These are phyloP conservation scores for Stenotaenia linearis DNA, from an alignment of 2,888 invertebrate species.

Conservation along the genomic window DNA sequence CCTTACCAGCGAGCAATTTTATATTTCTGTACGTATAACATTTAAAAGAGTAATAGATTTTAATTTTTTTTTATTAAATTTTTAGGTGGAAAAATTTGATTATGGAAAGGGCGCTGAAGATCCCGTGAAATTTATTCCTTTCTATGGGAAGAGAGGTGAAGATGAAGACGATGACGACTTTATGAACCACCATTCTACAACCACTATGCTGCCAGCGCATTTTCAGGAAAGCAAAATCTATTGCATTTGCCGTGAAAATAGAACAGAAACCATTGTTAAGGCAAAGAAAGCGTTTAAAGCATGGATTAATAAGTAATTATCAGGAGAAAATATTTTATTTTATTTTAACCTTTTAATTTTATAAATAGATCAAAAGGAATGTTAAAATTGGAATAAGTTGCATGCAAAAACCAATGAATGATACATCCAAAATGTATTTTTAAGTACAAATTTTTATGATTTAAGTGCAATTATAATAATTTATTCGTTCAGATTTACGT, in stretches of 20 bases:
- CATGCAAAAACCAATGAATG: neutral
- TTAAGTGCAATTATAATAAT: no score
- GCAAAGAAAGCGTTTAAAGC: neutral
- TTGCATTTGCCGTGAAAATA: neutral
- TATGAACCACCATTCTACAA: neutral
- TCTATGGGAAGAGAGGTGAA: neutral
- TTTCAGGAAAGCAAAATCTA: neutral
- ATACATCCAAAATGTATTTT: neutral
- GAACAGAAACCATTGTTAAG: neutral
- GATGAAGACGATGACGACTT: neutral
- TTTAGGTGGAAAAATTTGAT: neutral
- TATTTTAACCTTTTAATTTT: neutral
- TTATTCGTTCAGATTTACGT: no score
- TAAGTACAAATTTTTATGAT: neutral
- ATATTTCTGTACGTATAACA: neutral
- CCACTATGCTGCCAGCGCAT: neutral
- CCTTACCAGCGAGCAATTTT: neutral
- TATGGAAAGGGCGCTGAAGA: neutral
- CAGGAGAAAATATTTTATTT: neutral
- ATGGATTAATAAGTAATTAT: neutral
- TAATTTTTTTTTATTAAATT: neutral
- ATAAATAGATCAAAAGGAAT: neutral
- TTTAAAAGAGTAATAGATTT: no score
- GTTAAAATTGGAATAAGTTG: neutral
- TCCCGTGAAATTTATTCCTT: neutral